A percentile compares a stretch with the other conserved stretches of the same genome.
phyloP scores from a whole-genome alignment of 2,797 vertebrate genomes.

The Tapirus indicus region DNA sequence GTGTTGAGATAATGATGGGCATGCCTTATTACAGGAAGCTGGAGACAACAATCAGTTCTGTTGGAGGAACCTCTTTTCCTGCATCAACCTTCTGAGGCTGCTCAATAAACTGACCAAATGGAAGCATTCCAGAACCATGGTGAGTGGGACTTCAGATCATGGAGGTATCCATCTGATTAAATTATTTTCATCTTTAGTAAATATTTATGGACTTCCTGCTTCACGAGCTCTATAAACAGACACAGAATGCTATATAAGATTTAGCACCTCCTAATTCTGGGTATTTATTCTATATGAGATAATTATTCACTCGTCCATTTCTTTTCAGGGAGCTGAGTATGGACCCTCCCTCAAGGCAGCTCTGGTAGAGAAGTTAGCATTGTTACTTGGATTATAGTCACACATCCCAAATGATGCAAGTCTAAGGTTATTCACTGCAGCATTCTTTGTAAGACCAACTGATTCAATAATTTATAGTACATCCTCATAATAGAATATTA shows the following conservation, averaged over 20 bases:
- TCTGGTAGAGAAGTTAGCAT: slow-evolving; percentile 1
- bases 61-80: slow-evolving; percentile 98
- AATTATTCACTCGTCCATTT: background rate
- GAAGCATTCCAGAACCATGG: slow-evolving; percentile 99
- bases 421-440: background rate
- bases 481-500: background rate
- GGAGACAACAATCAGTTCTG: slow-evolving; percentile 97
- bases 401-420: background rate
- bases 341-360: background rate
- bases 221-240: background rate
- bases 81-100: slow-evolving; percentile 96
- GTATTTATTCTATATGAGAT: background rate
- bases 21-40: slow-evolving; percentile 91
- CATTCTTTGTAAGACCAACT: slow-evolving; percentile 1
- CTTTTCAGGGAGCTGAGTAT: background rate
- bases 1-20: background rate
- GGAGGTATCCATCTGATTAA: background rate
- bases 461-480: background rate
- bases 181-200: background rate
- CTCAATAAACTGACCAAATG: slow-evolving; percentile 99
- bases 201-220: background rate
- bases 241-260: background rate
- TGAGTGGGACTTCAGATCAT: slow-evolving; percentile 80
- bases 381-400: slow-evolving; percentile 15
- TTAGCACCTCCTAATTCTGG: background rate